Evolutionary conservation across 2,888 invertebrate genomes (phyloP).

Genomic region (Drosophila neotestacea): DNA sequence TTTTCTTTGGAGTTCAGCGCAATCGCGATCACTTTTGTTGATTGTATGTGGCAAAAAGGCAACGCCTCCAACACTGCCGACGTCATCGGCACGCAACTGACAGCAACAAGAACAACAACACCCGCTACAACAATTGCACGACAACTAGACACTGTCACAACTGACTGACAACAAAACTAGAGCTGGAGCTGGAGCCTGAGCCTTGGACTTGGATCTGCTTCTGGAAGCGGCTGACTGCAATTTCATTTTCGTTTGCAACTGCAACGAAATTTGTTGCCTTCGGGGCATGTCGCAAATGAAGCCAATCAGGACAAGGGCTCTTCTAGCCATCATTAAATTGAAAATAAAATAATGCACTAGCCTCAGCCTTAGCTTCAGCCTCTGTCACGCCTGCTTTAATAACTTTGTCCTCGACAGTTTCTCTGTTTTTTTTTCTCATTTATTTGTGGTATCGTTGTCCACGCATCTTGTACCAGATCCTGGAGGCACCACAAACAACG

Average conservation of each 20-base stretch:
- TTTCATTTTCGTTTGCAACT: slow-evolving; percentile 53
- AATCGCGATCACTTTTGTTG: slow-evolving; percentile 79
- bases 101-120: slow-evolving; percentile 47
- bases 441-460: slow-evolving; percentile 60
- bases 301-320: slow-evolving; percentile 66
- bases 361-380: slow-evolving; percentile 10
- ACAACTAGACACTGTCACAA: slow-evolving; percentile 64
- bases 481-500: slow-evolving; percentile 4
- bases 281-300: slow-evolving; percentile 42
- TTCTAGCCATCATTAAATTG: slow-evolving; percentile 77
- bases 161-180: slow-evolving; percentile 55
- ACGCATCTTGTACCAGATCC: slow-evolving; percentile 57
- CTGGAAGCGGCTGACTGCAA: slow-evolving; percentile 8
- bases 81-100: slow-evolving; percentile 71
- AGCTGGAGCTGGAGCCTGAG: slow-evolving; percentile 11
- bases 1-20: slow-evolving; percentile 71
- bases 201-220: slow-evolving; percentile 13
- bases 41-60: slow-evolving; percentile 66
- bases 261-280: slow-evolving; percentile 47
- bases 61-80: slow-evolving; percentile 73
- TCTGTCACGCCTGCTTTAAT: slow-evolving; percentile 74
- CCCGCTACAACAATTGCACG: slow-evolving; percentile 57
- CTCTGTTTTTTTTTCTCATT: background rate
- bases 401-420: slow-evolving; percentile 62
- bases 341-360: slow-evolving; percentile 78